Conservation (phyloP, 2,113 vertebrate genomes). For the Prochilodus magdalenae region DNA sequence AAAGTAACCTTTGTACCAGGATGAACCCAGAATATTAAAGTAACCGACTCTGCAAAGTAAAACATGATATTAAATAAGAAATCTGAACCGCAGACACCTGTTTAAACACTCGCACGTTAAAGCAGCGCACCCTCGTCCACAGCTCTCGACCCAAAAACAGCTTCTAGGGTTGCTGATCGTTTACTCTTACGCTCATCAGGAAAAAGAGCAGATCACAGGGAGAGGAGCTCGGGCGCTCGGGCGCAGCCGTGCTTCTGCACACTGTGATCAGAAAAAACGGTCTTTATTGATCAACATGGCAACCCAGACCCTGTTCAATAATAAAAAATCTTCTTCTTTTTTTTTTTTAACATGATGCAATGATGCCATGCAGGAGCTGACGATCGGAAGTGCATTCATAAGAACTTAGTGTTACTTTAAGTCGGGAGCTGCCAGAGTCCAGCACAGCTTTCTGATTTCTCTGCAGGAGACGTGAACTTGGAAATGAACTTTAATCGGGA, state of each 20-base stretch:
- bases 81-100: background rate
- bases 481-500: too few relatives aligned
- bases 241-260: too few relatives aligned
- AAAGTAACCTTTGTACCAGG: background rate
- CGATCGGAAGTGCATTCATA: background rate
- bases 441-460: too few relatives aligned
- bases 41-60: slow-evolving; percentile 14
- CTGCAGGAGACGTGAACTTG: too few relatives aligned
- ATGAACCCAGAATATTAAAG: slow-evolving; percentile 17
- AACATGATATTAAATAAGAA: slow-evolving; percentile 35
- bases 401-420: slow-evolving; percentile 8
- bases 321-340: background rate
- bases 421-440: too few relatives aligned
- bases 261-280: too few relatives aligned
- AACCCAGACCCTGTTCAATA: too few relatives aligned
- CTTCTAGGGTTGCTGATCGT: too few relatives aligned
- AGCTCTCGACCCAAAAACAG: background rate
- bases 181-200: too few relatives aligned
- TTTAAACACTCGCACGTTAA: background rate
- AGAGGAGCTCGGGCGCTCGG: too few relatives aligned
- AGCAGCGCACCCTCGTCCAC: background rate
- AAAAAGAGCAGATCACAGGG: too few relatives aligned
- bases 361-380: background rate
- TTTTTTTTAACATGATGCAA: background rate
- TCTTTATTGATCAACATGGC: too few relatives aligned